Conservation (phyloP, 1,140 invertebrate species). For the Leptinotarsa defecta region DNA sequence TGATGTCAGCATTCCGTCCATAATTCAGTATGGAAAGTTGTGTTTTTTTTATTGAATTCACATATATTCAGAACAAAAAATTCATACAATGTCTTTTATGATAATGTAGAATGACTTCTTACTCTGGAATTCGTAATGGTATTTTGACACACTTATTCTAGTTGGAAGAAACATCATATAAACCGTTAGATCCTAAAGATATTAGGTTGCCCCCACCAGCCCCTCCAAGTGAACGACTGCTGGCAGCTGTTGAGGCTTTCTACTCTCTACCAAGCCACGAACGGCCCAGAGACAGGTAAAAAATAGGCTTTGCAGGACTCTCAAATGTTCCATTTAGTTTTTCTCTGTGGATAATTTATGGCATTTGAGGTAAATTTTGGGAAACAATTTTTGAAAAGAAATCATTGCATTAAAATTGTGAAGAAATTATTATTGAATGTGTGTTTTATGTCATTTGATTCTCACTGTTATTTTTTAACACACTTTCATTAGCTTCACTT, state of each 20-base stretch:
- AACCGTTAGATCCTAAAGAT: slow-evolving; percentile 84
- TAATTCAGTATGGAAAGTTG: no score
- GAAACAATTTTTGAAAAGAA: no score
- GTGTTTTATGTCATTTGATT: no score
- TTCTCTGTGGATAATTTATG: background rate
- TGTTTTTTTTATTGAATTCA: no score
- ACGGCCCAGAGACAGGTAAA: slow-evolving; percentile 88
- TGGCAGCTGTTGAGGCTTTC: slow-evolving; percentile 93
- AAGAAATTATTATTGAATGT: no score
- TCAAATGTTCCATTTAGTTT: background rate
- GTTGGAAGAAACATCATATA: slow-evolving; percentile 89
- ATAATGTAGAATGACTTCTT: background rate
- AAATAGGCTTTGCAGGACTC: slow-evolving; percentile 29
- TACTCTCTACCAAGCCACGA: slow-evolving; percentile 93
- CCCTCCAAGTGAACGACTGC: slow-evolving; percentile 87
- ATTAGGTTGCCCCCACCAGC: slow-evolving; percentile 91
- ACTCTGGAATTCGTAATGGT: slow-evolving; percentile 24
- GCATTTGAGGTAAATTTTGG: no score
- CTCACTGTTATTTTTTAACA: no score
- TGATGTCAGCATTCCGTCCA: no score
- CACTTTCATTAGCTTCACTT: no score
- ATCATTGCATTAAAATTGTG: no score
- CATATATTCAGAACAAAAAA: no score
- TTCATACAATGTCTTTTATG: no score
- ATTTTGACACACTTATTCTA: slow-evolving; percentile 56